Evolutionary conservation across 1,140 invertebrate genomes (phyloP).

Genomic region (Coelopa frigida): DNA sequence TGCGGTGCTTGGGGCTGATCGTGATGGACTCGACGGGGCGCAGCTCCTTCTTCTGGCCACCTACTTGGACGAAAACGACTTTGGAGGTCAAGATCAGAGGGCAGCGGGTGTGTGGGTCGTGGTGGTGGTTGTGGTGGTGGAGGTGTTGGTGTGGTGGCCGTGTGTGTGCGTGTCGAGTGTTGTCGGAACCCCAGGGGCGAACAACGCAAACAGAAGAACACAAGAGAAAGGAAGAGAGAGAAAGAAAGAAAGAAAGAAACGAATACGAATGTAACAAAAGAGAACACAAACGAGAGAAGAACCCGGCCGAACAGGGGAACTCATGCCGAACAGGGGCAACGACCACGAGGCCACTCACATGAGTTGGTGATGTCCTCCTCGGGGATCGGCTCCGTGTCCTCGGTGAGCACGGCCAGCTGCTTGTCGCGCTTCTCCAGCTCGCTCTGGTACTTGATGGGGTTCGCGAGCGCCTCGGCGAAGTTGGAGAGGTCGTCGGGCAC

Average conservation of each 20-base stretch:
- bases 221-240: conserved; percentile 6
- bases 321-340: too few relatives aligned
- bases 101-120: conserved; percentile 6
- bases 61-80: conserved; percentile 46
- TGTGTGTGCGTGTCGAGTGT: conserved; percentile 15
- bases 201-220: conserved; percentile 1
- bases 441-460: conserved; percentile 95
- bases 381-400: conserved; percentile 59
- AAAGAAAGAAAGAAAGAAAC: conserved; percentile 6
- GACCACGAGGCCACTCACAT: conserved; percentile 28
- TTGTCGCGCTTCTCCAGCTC: conserved; percentile 86
- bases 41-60: conserved; percentile 43
- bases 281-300: conserved; percentile 4
- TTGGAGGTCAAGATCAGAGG: conserved; percentile 13
- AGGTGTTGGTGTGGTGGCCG: conserved; percentile 6
- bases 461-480: conserved; percentile 92
- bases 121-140: conserved; percentile 1
- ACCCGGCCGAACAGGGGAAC: too few relatives aligned
- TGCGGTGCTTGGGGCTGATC: conserved; percentile 44
- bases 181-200: not conserved
- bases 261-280: not conserved
- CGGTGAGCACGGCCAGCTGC: conserved; percentile 83
- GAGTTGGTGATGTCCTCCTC: conserved; percentile 45
- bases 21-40: conserved; percentile 35
- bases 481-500: conserved; percentile 91